Conservation (phyloP, 2,888 invertebrate genomes). For the Sphaeridia pumilis region DNA sequence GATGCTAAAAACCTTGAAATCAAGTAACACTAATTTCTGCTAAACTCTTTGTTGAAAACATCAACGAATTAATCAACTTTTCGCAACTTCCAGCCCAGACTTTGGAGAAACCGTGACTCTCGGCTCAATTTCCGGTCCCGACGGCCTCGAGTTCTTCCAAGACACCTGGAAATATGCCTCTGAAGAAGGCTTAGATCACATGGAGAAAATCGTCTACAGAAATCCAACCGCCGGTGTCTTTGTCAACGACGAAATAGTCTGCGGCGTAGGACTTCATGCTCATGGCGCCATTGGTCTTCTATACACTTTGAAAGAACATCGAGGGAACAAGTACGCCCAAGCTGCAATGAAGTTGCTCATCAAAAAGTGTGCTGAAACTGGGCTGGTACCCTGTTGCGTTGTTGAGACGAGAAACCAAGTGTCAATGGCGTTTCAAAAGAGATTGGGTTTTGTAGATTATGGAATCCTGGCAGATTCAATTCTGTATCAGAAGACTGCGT, state of each 20-base stretch:
- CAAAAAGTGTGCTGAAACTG: not conserved
- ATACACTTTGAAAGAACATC: conserved; percentile 1
- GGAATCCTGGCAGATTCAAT: conserved; percentile 2
- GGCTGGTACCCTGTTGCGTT: conserved; percentile 6
- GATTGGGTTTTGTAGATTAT: conserved; percentile 5
- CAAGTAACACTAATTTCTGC: not conserved
- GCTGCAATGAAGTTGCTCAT: conserved; percentile 3
- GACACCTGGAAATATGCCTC: too few species aligned
- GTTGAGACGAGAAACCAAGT: conserved; percentile 4
- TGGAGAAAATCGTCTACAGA: not conserved
- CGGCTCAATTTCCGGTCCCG: too few species aligned
- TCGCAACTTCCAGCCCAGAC: too few species aligned
- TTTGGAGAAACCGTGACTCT: too few species aligned
- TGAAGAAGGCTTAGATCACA: too few species aligned
- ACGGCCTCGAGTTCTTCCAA: too few species aligned
- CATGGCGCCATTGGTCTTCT: not conserved
- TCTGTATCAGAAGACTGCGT: not conserved
- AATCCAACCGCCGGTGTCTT: not conserved
- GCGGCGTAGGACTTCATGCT: not conserved
- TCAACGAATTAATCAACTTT: too few species aligned
- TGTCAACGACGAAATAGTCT: not conserved
- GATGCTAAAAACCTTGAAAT: not conserved
- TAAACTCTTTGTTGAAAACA: too few species aligned
- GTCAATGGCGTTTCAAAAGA: not conserved
- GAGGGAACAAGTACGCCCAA: conserved; percentile 6